phyloP scores from a whole-genome alignment of 2,888 invertebrate species.

The Strigamia maritima region DNA sequence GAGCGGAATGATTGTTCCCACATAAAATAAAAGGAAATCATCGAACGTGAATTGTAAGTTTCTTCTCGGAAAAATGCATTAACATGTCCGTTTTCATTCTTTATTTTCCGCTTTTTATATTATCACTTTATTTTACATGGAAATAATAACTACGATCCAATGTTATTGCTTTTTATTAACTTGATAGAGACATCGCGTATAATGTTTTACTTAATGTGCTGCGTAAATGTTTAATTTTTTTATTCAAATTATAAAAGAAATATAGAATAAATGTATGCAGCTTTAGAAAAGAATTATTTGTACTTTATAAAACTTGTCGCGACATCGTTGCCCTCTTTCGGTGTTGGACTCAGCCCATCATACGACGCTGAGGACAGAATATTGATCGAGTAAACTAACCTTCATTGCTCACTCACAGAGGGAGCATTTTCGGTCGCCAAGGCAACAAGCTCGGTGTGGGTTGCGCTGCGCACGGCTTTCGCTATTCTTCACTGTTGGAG shows the following conservation, averaged over 20 bases:
- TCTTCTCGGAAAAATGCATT: constrained; percentile 14
- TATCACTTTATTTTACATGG: no score
- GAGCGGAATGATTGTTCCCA: constrained; percentile 12
- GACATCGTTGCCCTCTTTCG: background rate
- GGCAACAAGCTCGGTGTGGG: background rate
- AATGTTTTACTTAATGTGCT: no score
- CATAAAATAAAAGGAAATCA: constrained; percentile 17
- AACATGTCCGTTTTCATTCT: background rate
- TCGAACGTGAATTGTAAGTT: constrained; percentile 17
- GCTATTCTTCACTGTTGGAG: background rate
- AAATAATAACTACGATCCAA: no score
- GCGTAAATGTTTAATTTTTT: no score
- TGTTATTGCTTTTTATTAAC: no score
- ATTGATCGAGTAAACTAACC: background rate
- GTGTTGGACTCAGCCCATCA: constrained; percentile 14
- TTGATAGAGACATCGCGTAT: no score
- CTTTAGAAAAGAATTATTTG: background rate
- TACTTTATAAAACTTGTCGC: background rate
- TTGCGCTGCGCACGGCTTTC: constrained; percentile 22
- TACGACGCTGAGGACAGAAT: background rate
- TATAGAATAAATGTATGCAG: background rate
- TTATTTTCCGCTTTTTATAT: background rate
- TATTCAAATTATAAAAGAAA: background rate
- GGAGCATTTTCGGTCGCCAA: constrained; percentile 2
- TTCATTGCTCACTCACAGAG: constrained; percentile 8